phyloP scores from a whole-genome alignment of 2,113 vertebrate genomes.

The Indri indri region DNA sequence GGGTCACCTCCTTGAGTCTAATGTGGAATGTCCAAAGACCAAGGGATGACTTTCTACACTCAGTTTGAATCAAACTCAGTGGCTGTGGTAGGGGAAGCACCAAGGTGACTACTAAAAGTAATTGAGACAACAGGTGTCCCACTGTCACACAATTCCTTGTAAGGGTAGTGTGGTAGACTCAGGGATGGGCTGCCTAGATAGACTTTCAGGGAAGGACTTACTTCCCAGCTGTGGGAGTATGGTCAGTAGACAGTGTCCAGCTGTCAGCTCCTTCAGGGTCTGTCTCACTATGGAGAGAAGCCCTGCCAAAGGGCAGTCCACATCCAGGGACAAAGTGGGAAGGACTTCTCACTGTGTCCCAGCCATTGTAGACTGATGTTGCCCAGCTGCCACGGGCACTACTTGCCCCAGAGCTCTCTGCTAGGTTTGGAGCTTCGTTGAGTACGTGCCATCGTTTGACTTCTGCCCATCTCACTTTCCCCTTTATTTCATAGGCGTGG shows the following conservation, averaged over 20 bases:
- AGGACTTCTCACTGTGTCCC: not conserved
- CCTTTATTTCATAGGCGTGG: not conserved
- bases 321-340: not conserved
- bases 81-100: not conserved
- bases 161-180: not conserved
- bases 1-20: not conserved
- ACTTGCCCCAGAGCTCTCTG: not conserved
- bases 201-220: not conserved
- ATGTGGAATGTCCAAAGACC: not conserved
- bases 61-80: not conserved
- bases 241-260: not conserved
- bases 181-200: not conserved
- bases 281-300: not conserved
- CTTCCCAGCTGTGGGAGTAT: not conserved
- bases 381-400: not conserved
- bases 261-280: not conserved
- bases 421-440: not conserved
- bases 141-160: not conserved
- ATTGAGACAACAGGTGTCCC: not conserved
- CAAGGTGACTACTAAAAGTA: not conserved
- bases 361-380: not conserved
- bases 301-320: not conserved
- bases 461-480: not conserved
- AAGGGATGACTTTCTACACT: not conserved
- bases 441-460: not conserved